A percentile compares a stretch with the other conserved stretches of the same genome.
Evolutionary conservation across 2,888 invertebrate species (phyloP).

Genomic region (Cephalotes varians): DNA sequence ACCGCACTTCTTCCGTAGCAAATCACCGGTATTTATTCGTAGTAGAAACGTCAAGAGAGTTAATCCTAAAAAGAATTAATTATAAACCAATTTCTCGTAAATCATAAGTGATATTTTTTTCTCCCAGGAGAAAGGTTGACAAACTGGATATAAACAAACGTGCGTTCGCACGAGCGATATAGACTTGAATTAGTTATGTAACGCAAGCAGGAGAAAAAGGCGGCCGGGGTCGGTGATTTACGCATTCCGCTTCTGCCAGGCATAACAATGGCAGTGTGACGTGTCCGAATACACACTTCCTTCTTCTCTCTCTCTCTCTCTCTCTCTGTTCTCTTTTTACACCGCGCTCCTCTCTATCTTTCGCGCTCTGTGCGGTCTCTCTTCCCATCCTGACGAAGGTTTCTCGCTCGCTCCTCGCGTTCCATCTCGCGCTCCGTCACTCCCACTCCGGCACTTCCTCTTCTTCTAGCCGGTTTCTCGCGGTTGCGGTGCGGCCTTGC

Average conservation of each 20-base stretch:
- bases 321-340: not conserved
- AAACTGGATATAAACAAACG: conserved; percentile 31
- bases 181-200: conserved; percentile 69
- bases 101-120: not conserved
- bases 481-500: conserved; percentile 82
- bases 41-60: not conserved
- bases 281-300: conserved; percentile 61
- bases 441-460: conserved; percentile 72
- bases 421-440: conserved; percentile 65
- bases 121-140: not conserved
- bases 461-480: conserved; percentile 77
- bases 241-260: conserved; percentile 75
- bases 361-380: conserved; percentile 42
- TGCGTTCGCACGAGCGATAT: conserved; percentile 32
- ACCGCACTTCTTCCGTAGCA: not conserved
- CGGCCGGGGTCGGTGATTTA: conserved; percentile 73
- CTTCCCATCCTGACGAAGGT: conserved; percentile 7
- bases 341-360: conserved; percentile 9
- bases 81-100: conserved; percentile 27
- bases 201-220: conserved; percentile 58
- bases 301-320: conserved; percentile 23
- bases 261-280: conserved; percentile 76
- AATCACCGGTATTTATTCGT: conserved; percentile 4
- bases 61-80: conserved; percentile 11
- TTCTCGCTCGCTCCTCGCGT: conserved; percentile 57